Conservation (phyloP, 2,797 vertebrate genomes). For the Dromococcyx pavoninus region DNA sequence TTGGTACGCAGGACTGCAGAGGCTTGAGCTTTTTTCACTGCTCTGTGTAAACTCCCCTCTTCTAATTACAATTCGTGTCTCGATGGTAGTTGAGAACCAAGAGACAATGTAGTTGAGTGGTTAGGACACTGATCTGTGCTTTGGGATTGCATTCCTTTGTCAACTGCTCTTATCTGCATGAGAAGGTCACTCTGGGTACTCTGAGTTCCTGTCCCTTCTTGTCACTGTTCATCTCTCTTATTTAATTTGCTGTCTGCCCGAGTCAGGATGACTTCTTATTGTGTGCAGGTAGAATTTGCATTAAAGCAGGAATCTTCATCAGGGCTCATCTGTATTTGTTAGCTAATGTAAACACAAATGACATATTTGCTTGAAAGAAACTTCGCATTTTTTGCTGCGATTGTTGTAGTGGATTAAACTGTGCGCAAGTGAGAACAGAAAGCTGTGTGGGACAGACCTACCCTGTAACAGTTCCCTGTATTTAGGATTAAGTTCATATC, state of each 20-base stretch:
- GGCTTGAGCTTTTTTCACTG: neutral
- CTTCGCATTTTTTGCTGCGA: neutral
- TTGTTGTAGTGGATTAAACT: neutral
- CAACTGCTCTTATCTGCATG: neutral
- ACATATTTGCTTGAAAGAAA: neutral
- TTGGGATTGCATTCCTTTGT: neutral
- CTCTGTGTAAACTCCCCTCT: neutral
- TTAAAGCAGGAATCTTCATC: neutral
- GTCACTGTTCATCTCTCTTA: fast-evolving
- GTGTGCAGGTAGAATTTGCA: neutral
- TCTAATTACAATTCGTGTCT: neutral
- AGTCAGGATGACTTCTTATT: neutral
- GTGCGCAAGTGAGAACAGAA: neutral
- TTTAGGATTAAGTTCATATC: neutral
- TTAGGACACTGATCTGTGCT: neutral
- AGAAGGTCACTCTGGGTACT: neutral
- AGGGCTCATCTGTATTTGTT: neutral
- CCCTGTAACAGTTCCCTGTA: neutral
- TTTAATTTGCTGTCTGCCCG: neutral
- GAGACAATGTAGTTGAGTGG: neutral
- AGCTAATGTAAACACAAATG: neutral
- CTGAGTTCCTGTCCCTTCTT: neutral
- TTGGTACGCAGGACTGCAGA: neutral
- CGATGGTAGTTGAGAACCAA: neutral
- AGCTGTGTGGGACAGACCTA: neutral